phyloP scores from a whole-genome alignment of 1,140 invertebrate genomes.

The Drosophila orena region DNA sequence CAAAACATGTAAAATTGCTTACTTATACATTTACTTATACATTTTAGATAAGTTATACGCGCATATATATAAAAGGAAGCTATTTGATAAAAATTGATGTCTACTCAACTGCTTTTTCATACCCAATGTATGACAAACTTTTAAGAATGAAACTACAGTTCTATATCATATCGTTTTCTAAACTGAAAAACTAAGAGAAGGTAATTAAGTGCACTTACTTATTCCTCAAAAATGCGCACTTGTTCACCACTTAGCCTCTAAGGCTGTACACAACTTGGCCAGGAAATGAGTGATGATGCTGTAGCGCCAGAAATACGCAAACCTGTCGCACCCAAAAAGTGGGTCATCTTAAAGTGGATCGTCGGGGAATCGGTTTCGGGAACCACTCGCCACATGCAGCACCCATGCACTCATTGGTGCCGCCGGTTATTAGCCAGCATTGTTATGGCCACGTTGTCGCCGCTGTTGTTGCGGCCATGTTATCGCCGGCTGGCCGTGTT shows the following conservation, averaged over 20 bases:
- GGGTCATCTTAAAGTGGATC: slow-evolving; percentile 27
- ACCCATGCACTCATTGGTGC: slow-evolving; percentile 46
- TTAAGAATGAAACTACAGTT: neutral
- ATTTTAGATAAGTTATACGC: too few relatives aligned
- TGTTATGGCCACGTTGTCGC: slow-evolving; percentile 60
- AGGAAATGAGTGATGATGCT: neutral
- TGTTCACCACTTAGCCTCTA: neutral
- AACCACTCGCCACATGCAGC: slow-evolving; percentile 30
- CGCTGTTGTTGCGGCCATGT: slow-evolving; percentile 55
- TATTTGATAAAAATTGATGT: too few relatives aligned
- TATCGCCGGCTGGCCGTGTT: slow-evolving; percentile 62
- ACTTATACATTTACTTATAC: too few relatives aligned
- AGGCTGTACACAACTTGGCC: neutral
- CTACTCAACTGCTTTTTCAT: too few relatives aligned
- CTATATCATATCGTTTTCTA: too few relatives aligned
- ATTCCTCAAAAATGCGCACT: neutral
- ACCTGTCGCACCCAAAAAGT: slow-evolving; percentile 9
- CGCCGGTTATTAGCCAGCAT: slow-evolving; percentile 69
- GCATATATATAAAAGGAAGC: too few relatives aligned
- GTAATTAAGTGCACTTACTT: neutral
- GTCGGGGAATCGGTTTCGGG: slow-evolving; percentile 24
- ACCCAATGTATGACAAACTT: neutral
- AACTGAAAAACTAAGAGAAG: too few relatives aligned
- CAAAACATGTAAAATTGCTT: too few relatives aligned
- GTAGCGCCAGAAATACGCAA: neutral